These are phyloP conservation scores for Chloroclysta siterata DNA, from an alignment of 2,888 invertebrate genomes.

Conservation along the genomic window DNA sequence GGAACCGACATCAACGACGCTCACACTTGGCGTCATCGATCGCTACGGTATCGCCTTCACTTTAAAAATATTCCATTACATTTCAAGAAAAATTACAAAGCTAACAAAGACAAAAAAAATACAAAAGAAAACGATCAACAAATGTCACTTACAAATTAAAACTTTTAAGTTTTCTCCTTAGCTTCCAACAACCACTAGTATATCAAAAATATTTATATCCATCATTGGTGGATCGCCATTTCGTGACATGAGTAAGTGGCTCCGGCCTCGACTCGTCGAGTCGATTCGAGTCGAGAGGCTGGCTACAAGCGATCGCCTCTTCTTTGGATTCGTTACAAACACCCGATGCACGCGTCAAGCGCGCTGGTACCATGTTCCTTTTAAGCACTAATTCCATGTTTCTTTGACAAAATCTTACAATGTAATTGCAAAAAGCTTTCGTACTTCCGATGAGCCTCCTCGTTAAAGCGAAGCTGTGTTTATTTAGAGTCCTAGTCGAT, in stretches of 20 bases:
- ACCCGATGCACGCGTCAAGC: constrained; percentile 42
- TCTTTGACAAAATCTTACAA: constrained; percentile 62
- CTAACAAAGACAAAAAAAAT: constrained; percentile 80
- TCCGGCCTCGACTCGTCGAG: constrained; percentile 20
- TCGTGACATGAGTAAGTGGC: constrained; percentile 28
- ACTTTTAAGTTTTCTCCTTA: constrained; percentile 75
- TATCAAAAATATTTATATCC: constrained; percentile 74
- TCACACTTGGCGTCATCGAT: constrained; percentile 62
- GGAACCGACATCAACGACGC: constrained; percentile 64
- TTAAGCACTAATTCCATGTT: constrained; percentile 62
- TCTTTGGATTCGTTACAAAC: constrained; percentile 73
- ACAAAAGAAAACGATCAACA: constrained; percentile 83
- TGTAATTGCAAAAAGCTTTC: constrained; percentile 63
- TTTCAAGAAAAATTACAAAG: constrained; percentile 77
- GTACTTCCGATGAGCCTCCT: constrained; percentile 72
- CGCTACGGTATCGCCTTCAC: constrained; percentile 67
- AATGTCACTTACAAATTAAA: constrained; percentile 83
- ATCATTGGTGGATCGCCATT: constrained; percentile 37
- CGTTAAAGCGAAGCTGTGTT: constrained; percentile 66
- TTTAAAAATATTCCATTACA: constrained; percentile 62
- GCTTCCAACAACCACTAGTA: constrained; percentile 78
- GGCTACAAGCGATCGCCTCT: constrained; percentile 33
- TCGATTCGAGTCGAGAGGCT: not conserved
- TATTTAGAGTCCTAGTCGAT: constrained; percentile 60
- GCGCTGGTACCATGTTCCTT: constrained; percentile 47